Evolutionary conservation across 2,888 invertebrate genomes (phyloP).

Genomic region (Yponomeuta cagnagella): DNA sequence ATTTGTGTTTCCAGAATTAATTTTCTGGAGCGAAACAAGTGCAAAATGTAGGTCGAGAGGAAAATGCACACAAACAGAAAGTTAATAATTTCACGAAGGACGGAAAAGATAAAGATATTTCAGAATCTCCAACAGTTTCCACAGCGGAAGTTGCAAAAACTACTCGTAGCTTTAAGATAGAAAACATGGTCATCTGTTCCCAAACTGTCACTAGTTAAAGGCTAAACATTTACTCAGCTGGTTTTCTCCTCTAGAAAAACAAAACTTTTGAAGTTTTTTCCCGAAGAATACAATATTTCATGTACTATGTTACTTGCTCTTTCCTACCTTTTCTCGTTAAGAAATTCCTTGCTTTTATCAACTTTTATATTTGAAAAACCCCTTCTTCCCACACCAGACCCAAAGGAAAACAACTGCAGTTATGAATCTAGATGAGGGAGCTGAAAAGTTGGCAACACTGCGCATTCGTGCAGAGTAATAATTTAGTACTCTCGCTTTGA

Average conservation of each 20-base stretch:
- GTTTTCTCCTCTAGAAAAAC: too few relatives aligned
- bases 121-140: not conserved
- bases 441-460: constrained; percentile 2
- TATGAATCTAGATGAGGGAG: constrained; percentile 28
- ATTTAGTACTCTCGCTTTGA: not conserved
- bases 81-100: not conserved
- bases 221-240: too few relatives aligned
- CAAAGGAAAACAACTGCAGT: not conserved
- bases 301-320: too few relatives aligned
- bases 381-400: not conserved
- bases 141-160: not conserved
- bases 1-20: not conserved
- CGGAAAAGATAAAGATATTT: not conserved
- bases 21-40: not conserved
- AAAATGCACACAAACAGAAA: not conserved
- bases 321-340: too few relatives aligned
- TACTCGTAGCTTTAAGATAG: not conserved
- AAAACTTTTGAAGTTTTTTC: too few relatives aligned
- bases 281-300: too few relatives aligned
- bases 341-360: too few relatives aligned
- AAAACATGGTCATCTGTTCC: not conserved
- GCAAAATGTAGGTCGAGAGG: not conserved
- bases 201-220: not conserved
- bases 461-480: constrained; percentile 2
- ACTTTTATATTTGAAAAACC: not conserved